Evolutionary conservation across 2,113 vertebrate genomes (phyloP).

Genomic region (Eulemur rufifrons): DNA sequence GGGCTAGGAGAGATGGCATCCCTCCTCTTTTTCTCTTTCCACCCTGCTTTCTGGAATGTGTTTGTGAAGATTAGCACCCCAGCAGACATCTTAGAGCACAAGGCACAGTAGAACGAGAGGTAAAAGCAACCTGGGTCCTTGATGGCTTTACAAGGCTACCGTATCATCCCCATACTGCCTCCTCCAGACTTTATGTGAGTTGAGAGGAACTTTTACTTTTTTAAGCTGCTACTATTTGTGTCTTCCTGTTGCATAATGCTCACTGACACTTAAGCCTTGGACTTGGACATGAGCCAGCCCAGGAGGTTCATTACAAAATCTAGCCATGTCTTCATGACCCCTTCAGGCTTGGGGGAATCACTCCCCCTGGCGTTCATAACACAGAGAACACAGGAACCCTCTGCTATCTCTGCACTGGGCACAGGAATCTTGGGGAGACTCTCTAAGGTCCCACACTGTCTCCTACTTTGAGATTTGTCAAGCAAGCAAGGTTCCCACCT

Average conservation of each 20-base stretch:
- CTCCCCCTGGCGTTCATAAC: background rate
- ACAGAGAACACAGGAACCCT: too few species aligned
- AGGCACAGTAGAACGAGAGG: rapidly evolving
- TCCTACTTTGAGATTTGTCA: background rate
- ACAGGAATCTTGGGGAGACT: rapidly evolving
- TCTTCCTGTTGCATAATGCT: background rate
- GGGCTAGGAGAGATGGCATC: background rate
- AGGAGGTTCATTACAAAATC: background rate
- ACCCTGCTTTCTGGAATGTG: background rate
- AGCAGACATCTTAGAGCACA: background rate
- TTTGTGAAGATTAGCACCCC: background rate
- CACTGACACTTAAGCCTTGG: background rate
- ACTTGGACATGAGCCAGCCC: background rate
- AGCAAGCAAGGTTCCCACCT: background rate
- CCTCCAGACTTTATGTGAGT: background rate
- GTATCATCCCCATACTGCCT: background rate
- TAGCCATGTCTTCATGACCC: too few species aligned
- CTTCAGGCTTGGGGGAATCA: too few species aligned
- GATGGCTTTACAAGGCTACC: too few species aligned
- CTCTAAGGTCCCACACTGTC: too few species aligned
- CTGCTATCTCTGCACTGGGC: background rate
- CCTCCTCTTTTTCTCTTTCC: background rate
- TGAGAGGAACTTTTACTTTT: background rate
- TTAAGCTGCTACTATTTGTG: background rate
- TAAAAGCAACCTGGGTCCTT: background rate